Evolutionary conservation across 2,888 invertebrate species (phyloP).

Genomic region (Dryobotodes eremita): DNA sequence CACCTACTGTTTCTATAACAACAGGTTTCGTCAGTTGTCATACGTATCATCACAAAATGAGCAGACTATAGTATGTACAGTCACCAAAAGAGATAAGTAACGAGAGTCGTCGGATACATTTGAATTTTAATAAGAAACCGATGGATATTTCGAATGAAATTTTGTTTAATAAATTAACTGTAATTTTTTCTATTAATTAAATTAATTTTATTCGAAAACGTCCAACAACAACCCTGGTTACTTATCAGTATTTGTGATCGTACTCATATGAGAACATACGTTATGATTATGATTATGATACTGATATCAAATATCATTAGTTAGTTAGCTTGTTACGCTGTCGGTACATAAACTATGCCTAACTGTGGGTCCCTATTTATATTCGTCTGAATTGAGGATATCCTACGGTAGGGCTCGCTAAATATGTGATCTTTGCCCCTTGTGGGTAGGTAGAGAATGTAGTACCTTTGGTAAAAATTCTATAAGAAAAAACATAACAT

Average conservation of each 20-base stretch:
- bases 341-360: conserved; percentile 43
- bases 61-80: background rate
- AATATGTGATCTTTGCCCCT: conserved; percentile 55
- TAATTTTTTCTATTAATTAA: too few relatives aligned
- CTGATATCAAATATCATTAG: conserved; percentile 23
- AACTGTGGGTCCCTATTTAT: conserved; percentile 42
- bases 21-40: background rate
- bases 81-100: too few relatives aligned
- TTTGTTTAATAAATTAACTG: too few relatives aligned
- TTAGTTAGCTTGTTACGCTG: conserved; percentile 9
- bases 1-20: too few relatives aligned
- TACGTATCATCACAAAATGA: background rate
- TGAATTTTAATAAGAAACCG: too few relatives aligned
- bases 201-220: too few relatives aligned
- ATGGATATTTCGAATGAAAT: too few relatives aligned
- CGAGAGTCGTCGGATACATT: too few relatives aligned
- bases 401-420: conserved; percentile 62
- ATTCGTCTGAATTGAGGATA: conserved; percentile 67
- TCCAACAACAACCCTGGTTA: too few relatives aligned
- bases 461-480: background rate
- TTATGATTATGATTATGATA: background rate
- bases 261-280: background rate
- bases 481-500: background rate
- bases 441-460: background rate
- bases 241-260: too few relatives aligned